These are phyloP conservation scores for Toxonevra muliebris DNA, from an alignment of 2,888 invertebrate genomes.

Conservation along the genomic window DNA sequence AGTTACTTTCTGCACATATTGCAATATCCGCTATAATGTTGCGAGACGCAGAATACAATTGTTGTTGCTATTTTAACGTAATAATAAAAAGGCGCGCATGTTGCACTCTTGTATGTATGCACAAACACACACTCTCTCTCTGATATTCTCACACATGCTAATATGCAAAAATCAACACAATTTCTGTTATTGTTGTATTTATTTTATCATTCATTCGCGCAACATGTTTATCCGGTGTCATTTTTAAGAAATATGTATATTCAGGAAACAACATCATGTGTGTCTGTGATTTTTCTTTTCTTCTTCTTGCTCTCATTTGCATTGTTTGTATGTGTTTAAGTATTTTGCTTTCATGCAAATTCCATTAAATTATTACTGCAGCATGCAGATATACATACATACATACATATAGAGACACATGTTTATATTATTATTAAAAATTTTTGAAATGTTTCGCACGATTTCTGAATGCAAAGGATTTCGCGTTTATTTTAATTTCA, in stretches of 20 bases:
- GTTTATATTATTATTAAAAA: too few species aligned
- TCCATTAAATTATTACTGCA: neutral
- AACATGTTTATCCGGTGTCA: conserved; percentile 35
- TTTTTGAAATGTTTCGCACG: too few species aligned
- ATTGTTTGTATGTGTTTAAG: neutral
- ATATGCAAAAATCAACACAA: neutral
- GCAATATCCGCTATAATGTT: conserved; percentile 15
- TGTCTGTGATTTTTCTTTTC: neutral
- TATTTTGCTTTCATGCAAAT: conserved; percentile 16
- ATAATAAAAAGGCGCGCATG: neutral
- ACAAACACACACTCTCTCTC: neutral
- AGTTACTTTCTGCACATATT: conserved; percentile 21
- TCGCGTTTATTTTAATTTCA: too few species aligned
- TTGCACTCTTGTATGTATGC: neutral
- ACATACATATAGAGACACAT: too few species aligned
- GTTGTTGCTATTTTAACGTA: neutral
- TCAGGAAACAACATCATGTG: neutral
- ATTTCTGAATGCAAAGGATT: too few species aligned
- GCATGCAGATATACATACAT: neutral
- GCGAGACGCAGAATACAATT: neutral
- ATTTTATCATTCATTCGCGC: conserved; percentile 16
- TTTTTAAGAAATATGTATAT: conserved; percentile 27
- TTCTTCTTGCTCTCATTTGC: neutral
- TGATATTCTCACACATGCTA: neutral
- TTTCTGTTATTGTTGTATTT: neutral